Conservation (phyloP, 2,797 vertebrate genomes). For the Lepilemur ruficaudatus region DNA sequence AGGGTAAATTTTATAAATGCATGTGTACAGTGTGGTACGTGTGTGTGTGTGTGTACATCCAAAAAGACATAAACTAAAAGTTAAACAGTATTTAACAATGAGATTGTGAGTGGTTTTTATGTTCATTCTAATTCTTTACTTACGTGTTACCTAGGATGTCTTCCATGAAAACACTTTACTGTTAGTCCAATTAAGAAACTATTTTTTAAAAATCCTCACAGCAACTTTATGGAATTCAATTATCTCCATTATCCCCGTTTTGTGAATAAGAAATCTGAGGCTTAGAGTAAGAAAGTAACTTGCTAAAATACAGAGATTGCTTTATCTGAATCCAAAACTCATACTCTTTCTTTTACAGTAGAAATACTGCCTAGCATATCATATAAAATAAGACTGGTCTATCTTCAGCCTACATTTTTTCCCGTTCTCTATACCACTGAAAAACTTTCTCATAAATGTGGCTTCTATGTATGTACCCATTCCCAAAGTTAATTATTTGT, state of each 20-base stretch:
- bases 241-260: background rate
- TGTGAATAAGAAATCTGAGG: background rate
- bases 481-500: background rate
- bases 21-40: background rate
- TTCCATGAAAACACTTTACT: background rate
- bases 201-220: background rate
- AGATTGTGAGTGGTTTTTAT: background rate
- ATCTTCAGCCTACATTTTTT: background rate
- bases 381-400: background rate
- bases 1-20: background rate
- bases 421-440: background rate
- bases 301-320: background rate
- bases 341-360: background rate
- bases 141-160: background rate
- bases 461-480: background rate
- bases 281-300: background rate
- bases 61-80: constrained; percentile 14
- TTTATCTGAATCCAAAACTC: background rate
- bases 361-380: background rate
- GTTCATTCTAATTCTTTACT: background rate
- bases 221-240: background rate
- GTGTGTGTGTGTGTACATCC: background rate
- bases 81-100: background rate
- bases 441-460: constrained; percentile 3
- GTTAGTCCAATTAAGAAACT: background rate